Conservation (phyloP, 2,888 invertebrate species). For the Carpatolechia fugitivella region DNA sequence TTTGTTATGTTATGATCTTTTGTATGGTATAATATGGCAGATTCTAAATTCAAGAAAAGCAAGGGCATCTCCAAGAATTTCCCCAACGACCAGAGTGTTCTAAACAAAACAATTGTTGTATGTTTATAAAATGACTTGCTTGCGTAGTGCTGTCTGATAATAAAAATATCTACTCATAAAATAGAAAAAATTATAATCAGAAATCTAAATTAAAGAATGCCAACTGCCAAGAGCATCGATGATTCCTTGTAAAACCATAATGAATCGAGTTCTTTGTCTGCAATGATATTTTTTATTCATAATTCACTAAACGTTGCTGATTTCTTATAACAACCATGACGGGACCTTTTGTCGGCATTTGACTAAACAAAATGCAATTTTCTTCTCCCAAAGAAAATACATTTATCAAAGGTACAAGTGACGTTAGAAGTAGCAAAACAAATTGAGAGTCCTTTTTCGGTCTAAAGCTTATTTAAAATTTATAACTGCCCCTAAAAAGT, state of each 20-base stretch:
- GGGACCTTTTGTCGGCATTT: conserved; percentile 56
- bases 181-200: neutral
- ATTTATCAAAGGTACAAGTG: conserved; percentile 75
- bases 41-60: no score
- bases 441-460: conserved; percentile 66
- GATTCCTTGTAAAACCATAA: neutral
- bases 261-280: neutral
- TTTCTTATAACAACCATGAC: conserved; percentile 31
- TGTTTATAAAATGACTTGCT: no score
- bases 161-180: neutral
- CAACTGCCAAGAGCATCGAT: neutral
- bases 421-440: conserved; percentile 78
- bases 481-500: conserved; percentile 69
- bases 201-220: neutral
- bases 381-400: conserved; percentile 60
- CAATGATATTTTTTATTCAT: conserved; percentile 19
- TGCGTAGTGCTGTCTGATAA: no score
- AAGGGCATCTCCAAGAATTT: no score
- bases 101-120: no score
- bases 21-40: no score
- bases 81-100: no score
- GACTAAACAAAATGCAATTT: conserved; percentile 62
- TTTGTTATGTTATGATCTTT: no score
- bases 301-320: conserved; percentile 27
- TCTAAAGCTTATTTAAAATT: conserved; percentile 66